A percentile compares a stretch with the other conserved stretches of the same genome.
These are phyloP conservation scores for Gobiocypris rarus DNA, from an alignment of 2,113 vertebrate genomes.

Conservation along the genomic window DNA sequence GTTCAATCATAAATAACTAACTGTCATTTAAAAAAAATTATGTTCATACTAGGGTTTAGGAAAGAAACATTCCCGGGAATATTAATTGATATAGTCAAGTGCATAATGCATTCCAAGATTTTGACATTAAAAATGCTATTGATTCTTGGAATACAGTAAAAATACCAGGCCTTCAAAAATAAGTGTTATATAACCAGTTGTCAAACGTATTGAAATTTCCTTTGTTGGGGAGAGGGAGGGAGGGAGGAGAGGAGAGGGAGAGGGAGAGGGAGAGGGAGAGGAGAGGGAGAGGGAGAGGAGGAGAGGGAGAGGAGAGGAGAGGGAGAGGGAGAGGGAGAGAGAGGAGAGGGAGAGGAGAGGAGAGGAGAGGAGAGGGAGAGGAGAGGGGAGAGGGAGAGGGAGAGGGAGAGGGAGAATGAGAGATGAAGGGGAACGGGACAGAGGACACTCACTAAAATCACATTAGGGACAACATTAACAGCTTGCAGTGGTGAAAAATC, in stretches of 20 bases:
- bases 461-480: not conserved
- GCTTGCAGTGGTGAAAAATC: not conserved
- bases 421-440: not conserved
- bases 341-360: not conserved
- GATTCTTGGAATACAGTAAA: not conserved
- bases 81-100: not conserved
- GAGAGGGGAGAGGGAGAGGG: not conserved
- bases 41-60: not conserved
- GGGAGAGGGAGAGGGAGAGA: not conserved
- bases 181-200: constrained; percentile 9
- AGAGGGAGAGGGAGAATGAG: not conserved
- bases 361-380: not conserved
- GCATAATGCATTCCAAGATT: not conserved
- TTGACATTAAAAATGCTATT: not conserved
- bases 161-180: constrained; percentile 2
- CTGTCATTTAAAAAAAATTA: not conserved
- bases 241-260: not conserved
- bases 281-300: not conserved
- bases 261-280: too few relatives aligned
- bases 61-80: not conserved
- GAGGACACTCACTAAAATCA: not conserved
- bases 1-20: not conserved
- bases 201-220: constrained; percentile 3
- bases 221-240: not conserved
- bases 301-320: not conserved